Base-by-base conservation (phyloP, 2,797 vertebrate species). In the Amazona finschi region DNA sequence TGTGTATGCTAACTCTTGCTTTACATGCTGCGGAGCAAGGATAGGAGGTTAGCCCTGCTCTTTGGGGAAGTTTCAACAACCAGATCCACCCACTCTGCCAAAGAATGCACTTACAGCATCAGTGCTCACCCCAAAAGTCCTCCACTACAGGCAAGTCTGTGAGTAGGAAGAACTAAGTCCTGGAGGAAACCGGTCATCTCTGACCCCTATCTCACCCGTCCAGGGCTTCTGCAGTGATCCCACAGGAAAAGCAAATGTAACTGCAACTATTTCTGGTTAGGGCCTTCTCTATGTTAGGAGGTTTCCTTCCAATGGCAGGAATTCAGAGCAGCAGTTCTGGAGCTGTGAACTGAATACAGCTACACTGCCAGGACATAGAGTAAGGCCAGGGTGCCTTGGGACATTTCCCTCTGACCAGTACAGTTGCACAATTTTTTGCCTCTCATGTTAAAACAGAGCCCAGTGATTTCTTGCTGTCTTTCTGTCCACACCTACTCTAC, bases 181-280 rank as follows among this genome's bases (percentile, higher is more conserved):
- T 75, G 66, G 36, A 78, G 39, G 76, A 86, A 92, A 81, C 19
- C 8, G 16, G 33, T 64, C 76, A 76, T 70, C 62, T 73, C 70
- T 47, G 66, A 72, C 27, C 28, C 17, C 70, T 39, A 2, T 46
- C 66, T 86, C 58, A 78, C 72, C 58, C 24, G 18, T 47, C 39
- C 66, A 39, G 46, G 28, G 52, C 36, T 78, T 72, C 69, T 14
- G 12, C 21, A 57, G 41, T 3, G 38, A 87, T 80, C 65, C 71
- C 84, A 83, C 41, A 80, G 95, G 67, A 92, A 94, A 89, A 83
- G 53, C 58, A 50, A 53, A 86, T 38, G 55, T 44, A 38, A 85
- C 61, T 31, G 52, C 74, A 87, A 16, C 49, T 39, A 25, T 20
- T 75, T 50, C 58, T 90, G 53, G 47, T 73, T 1, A 70, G 73